phyloP scores from a whole-genome alignment of 1,140 invertebrate genomes.

The Oreohelix idahoensis region DNA sequence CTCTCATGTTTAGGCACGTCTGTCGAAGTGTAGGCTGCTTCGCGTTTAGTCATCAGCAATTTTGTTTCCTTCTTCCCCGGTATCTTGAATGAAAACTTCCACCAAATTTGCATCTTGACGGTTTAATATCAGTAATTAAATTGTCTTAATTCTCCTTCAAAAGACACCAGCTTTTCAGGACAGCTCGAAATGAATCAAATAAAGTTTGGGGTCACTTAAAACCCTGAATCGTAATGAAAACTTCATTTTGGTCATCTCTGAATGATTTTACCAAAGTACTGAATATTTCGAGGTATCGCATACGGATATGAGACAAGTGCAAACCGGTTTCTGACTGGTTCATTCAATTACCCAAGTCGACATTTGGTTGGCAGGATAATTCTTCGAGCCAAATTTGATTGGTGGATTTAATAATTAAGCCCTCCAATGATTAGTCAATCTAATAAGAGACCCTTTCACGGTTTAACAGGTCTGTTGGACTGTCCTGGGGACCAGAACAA shows the following conservation, averaged over 20 bases:
- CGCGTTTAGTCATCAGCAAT: background rate
- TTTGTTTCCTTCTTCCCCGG: background rate
- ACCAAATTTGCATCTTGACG: background rate
- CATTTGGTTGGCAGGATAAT: background rate
- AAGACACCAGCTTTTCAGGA: background rate
- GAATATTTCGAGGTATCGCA: background rate
- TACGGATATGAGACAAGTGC: background rate
- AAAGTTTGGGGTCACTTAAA: background rate
- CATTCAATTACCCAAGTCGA: background rate
- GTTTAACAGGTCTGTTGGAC: background rate
- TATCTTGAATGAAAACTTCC: background rate
- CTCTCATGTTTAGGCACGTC: background rate
- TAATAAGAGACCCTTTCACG: background rate
- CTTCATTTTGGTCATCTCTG: background rate
- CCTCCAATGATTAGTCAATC: background rate
- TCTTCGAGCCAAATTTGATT: background rate
- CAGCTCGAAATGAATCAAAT: background rate
- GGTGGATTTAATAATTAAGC: background rate
- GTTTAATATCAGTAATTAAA: conserved; percentile 16
- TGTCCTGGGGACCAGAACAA: no score
- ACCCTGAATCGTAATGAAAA: background rate
- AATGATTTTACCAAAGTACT: background rate
- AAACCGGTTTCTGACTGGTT: background rate
- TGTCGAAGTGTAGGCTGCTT: background rate
- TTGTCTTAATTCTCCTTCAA: background rate